phyloP scores from a whole-genome alignment of 2,797 vertebrate genomes.

The Gymnoscopelus braueri region DNA sequence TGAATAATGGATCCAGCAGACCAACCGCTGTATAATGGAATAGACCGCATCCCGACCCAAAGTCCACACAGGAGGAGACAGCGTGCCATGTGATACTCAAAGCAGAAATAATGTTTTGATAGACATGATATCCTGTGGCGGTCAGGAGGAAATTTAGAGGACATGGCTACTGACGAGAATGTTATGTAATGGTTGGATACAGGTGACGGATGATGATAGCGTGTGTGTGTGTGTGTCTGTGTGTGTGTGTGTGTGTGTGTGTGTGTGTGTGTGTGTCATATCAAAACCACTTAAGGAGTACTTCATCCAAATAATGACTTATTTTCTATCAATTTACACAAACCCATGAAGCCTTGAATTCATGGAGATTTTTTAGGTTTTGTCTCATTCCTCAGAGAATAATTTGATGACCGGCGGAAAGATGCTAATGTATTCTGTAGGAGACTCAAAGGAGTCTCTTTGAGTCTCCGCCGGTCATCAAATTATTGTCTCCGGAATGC shows the following conservation, averaged over 20 bases:
- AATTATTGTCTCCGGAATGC: no score
- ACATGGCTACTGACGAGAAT: conserved; percentile 3
- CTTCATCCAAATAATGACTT: no score
- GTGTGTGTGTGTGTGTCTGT: conserved; percentile 21
- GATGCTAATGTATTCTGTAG: no score
- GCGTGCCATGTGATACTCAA: conserved; percentile 44
- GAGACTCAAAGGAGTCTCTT: no score
- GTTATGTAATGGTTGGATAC: conserved; percentile 14
- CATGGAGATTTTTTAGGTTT: no score
- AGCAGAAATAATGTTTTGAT: conserved; percentile 56
- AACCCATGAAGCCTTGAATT: no score
- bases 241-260: conserved; percentile 12
- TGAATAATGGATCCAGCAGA: conserved; percentile 67
- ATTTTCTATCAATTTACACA: no score
- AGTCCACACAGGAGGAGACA: conserved; percentile 63
- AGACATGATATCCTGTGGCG: conserved; percentile 35
- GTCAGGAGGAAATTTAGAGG: conserved; percentile 4
- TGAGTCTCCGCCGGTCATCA: no score
- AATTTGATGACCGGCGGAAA: no score
- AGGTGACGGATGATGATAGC: background rate
- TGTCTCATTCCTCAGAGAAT: no score
- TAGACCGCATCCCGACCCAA: conserved; percentile 58
- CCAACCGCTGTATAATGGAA: conserved; percentile 47
- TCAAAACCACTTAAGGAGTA: no score
- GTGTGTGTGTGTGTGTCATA: no score